Conservation (phyloP, 2,113 vertebrate species). For the Cyanoramphus novaezelandiae region DNA sequence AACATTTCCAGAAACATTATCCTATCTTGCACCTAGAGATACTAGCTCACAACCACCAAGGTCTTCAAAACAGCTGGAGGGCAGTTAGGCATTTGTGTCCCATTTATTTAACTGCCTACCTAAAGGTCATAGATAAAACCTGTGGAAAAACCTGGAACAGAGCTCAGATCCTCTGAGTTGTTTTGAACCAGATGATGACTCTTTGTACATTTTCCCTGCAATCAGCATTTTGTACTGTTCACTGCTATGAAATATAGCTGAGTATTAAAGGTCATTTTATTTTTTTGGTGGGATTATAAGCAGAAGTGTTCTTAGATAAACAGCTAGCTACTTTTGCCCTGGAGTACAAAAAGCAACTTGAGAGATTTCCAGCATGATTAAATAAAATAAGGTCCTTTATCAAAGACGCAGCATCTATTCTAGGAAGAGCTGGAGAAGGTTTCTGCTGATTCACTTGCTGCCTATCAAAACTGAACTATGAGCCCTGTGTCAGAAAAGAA, state of each 20-base stretch:
- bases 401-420: background rate
- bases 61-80: background rate
- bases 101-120: background rate
- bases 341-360: background rate
- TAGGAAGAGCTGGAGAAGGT: background rate
- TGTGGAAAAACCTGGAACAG: background rate
- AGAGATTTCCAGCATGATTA: background rate
- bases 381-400: background rate
- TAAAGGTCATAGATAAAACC: background rate
- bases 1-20: background rate
- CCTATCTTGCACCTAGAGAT: background rate
- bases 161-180: background rate
- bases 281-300: background rate
- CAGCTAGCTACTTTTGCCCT: background rate
- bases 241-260: background rate
- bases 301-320: background rate
- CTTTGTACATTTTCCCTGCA: background rate
- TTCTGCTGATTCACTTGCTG: conserved; percentile 41
- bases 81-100: background rate
- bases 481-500: background rate
- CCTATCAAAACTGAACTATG: background rate
- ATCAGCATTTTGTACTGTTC: background rate
- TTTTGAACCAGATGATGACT: background rate
- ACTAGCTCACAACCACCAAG: background rate
- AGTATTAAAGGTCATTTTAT: conserved; percentile 1